Evolutionary conservation across 1,140 invertebrate species (phyloP).

Genomic region (Drosophila subpulchrella): DNA sequence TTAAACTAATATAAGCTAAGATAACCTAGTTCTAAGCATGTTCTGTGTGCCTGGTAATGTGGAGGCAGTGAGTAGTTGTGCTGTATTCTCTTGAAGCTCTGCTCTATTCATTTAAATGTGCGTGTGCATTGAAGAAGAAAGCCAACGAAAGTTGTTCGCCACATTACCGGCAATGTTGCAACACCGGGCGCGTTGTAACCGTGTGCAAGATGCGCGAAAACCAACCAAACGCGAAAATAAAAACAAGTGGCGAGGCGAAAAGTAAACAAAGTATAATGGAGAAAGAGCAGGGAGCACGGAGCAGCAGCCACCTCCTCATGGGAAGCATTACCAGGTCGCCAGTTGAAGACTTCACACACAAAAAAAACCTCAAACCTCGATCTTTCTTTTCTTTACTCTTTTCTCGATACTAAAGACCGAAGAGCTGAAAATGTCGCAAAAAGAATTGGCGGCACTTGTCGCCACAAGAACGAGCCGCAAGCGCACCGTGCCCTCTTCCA

Average conservation of each 20-base stretch:
- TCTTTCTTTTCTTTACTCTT: slow-evolving; percentile 22
- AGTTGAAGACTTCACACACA: slow-evolving; percentile 11
- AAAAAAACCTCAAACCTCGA: slow-evolving; percentile 18
- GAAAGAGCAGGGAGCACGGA: slow-evolving; percentile 35
- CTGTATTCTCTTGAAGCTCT: slow-evolving; percentile 57
- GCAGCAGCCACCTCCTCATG: slow-evolving; percentile 31
- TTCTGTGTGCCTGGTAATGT: slow-evolving; percentile 52
- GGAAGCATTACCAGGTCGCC: slow-evolving; percentile 32
- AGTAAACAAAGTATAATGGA: neutral
- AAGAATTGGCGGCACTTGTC: slow-evolving; percentile 34
- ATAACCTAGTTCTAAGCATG: slow-evolving; percentile 18
- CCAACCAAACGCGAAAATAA: neutral
- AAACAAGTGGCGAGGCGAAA: neutral
- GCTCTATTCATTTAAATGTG: slow-evolving; percentile 30
- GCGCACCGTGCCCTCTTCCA: slow-evolving; percentile 7
- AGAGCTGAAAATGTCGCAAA: slow-evolving; percentile 36
- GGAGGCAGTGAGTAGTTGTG: slow-evolving; percentile 66
- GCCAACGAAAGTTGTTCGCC: slow-evolving; percentile 63
- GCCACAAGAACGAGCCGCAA: slow-evolving; percentile 25
- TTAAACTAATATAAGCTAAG: neutral
- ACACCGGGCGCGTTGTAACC: slow-evolving; percentile 12
- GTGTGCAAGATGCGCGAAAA: slow-evolving; percentile 16
- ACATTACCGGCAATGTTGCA: slow-evolving; percentile 39
- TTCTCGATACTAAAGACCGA: slow-evolving; percentile 25
- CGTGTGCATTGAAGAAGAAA: slow-evolving; percentile 45